These are phyloP conservation scores for Sylvia atricapilla DNA, from an alignment of 2,113 vertebrate species.

Conservation along the genomic window DNA sequence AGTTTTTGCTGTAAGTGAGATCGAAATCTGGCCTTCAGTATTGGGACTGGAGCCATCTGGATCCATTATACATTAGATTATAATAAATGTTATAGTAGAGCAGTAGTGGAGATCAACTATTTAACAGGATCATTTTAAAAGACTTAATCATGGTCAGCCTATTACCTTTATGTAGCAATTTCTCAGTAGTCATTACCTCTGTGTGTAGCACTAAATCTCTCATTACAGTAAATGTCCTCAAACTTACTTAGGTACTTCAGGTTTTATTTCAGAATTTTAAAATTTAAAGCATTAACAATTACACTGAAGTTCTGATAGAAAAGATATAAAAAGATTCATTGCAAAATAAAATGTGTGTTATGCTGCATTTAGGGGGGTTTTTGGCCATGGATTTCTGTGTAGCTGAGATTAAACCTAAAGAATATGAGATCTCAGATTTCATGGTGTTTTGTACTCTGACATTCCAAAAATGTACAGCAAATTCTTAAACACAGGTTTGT, in stretches of 20 bases:
- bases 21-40: neutral
- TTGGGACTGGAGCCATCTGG: neutral
- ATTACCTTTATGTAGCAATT: neutral
- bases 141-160: conserved; percentile 4
- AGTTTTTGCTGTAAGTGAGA: neutral
- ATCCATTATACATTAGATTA: conserved; percentile 28
- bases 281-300: neutral
- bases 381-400: neutral
- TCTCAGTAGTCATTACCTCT: neutral
- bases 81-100: conserved; percentile 34
- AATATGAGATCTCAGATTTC: accelerated
- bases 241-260: neutral
- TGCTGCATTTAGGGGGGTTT: neutral
- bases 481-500: neutral
- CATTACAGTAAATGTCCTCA: neutral
- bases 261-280: neutral
- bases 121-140: conserved; percentile 36
- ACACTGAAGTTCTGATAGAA: neutral
- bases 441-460: neutral
- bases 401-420: neutral
- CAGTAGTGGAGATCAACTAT: conserved; percentile 14
- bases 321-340: neutral
- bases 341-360: neutral
- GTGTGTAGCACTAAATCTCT: neutral
- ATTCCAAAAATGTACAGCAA: neutral